Conservation (phyloP, 2,797 vertebrate genomes). For the Catharus ustulatus region DNA sequence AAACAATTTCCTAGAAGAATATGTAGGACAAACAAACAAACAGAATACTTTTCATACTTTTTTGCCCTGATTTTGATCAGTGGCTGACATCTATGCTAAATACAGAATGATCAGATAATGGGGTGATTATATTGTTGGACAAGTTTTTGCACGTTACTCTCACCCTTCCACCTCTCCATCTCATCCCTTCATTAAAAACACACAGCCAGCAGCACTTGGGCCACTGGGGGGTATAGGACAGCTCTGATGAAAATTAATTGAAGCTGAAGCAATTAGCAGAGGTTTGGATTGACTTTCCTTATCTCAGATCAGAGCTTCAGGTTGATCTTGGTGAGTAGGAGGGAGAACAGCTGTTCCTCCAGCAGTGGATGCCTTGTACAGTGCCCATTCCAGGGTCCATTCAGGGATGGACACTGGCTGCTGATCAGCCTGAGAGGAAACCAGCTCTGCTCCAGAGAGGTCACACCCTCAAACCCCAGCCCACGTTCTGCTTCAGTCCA, state of each 20-base stretch:
- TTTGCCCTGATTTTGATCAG: background rate
- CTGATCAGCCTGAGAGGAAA: background rate
- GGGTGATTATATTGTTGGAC: background rate
- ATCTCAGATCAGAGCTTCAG: slow-evolving; percentile 16
- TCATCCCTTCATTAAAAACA: background rate
- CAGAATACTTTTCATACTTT: background rate
- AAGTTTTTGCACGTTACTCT: background rate
- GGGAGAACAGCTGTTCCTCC: background rate
- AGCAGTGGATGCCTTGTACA: background rate
- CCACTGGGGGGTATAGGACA: background rate
- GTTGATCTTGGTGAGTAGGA: background rate
- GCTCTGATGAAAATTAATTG: slow-evolving; percentile 53
- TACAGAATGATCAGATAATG: background rate
- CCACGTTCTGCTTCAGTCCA: background rate
- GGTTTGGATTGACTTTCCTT: slow-evolving; percentile 33
- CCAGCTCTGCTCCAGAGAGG: background rate
- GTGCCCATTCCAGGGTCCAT: background rate
- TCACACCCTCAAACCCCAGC: background rate
- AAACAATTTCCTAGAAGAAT: background rate
- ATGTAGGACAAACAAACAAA: background rate
- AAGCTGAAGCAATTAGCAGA: slow-evolving; percentile 26
- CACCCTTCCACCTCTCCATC: background rate
- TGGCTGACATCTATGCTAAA: background rate
- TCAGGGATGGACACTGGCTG: background rate
- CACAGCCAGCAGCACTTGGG: background rate